Percentiles rank a stretch among this genome's conserved stretches.
phyloP scores from a whole-genome alignment of 1,140 invertebrate species.

The Hylaeus anthracinus region DNA sequence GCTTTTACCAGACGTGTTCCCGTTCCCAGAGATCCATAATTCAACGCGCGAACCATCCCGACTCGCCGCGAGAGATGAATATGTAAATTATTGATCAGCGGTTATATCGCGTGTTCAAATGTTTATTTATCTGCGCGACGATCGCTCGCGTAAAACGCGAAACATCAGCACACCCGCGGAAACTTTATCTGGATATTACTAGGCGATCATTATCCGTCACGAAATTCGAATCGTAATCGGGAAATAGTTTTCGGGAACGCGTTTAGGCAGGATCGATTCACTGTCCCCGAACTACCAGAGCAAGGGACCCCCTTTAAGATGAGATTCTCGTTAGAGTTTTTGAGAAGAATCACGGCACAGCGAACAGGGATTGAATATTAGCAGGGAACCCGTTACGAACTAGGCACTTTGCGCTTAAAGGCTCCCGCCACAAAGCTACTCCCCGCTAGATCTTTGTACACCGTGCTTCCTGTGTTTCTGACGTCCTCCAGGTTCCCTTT shows the following conservation, averaged over 20 bases:
- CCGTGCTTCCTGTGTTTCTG: neutral
- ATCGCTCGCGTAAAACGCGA: neutral
- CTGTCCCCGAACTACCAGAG: no score
- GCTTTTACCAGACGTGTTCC: constrained; percentile 12
- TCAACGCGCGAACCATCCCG: neutral
- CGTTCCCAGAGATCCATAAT: constrained; percentile 8
- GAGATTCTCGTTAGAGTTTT: no score
- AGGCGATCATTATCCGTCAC: neutral
- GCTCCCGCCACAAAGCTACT: constrained; percentile 2
- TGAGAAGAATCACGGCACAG: no score
- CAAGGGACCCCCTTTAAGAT: no score
- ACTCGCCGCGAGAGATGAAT: constrained; percentile 16
- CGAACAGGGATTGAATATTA: neutral
- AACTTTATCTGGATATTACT: neutral
- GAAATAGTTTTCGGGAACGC: no score
- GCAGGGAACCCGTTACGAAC: neutral
- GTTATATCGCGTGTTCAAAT: neutral
- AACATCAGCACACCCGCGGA: neutral
- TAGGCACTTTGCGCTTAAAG: neutral
- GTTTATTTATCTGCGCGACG: constrained; percentile 12
- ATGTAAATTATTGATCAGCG: constrained; percentile 30
- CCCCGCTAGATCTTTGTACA: neutral
- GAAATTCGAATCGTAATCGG: no score
- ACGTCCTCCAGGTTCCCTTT: neutral
- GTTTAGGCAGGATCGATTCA: no score